Percentiles rank a stretch among this genome's conserved stretches.
These are phyloP conservation scores for Aradophagus sp. DNA, from an alignment of 1,140 invertebrate genomes.

Conservation along the genomic window DNA sequence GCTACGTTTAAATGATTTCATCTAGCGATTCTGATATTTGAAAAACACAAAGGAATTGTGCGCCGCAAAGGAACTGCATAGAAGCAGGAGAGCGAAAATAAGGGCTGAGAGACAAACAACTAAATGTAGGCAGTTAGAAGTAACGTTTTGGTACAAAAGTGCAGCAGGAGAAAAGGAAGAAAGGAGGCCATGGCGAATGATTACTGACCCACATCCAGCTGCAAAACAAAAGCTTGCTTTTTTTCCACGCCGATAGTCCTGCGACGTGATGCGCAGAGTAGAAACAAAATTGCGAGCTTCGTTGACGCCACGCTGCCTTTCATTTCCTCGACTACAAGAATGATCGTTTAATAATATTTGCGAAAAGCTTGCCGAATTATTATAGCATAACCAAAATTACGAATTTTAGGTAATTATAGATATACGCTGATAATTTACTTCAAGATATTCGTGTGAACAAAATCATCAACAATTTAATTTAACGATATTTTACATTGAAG, in stretches of 20 bases:
- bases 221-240: conserved; percentile 55
- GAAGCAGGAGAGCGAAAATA: no score
- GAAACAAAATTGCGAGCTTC: conserved; percentile 36
- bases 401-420: conserved; percentile 2
- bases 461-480: no score
- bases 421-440: no score
- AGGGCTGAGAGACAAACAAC: conserved; percentile 34
- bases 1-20: no score
- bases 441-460: no score
- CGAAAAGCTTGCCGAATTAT: conserved; percentile 8
- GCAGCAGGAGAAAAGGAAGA: conserved; percentile 22
- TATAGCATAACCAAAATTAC: neutral
- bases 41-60: no score
- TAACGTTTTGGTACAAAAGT: conserved; percentile 20
- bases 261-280: conserved; percentile 12
- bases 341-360: conserved; percentile 21
- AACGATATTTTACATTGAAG: no score
- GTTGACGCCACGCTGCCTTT: conserved; percentile 22
- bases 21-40: no score
- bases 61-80: no score
- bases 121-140: conserved; percentile 19
- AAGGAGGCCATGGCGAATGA: conserved; percentile 52
- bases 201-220: conserved; percentile 61
- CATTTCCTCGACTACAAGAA: conserved; percentile 27
- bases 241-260: conserved; percentile 35